phyloP scores from a whole-genome alignment of 2,113 vertebrate genomes.

The Odocoileus virginianus region DNA sequence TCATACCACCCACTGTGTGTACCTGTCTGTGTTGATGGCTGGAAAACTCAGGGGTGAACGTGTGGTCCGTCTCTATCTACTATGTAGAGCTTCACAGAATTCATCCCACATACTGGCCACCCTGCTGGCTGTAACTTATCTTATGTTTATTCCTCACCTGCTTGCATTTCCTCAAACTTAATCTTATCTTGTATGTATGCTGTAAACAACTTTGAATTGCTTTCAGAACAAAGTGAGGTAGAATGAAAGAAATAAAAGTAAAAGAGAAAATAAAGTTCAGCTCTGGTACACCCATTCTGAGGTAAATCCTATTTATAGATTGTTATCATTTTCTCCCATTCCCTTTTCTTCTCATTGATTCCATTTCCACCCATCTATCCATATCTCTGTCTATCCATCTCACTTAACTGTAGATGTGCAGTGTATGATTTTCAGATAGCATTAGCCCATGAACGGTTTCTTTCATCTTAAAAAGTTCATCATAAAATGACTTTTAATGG shows the following conservation, averaged over 20 bases:
- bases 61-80: background rate
- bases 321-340: background rate
- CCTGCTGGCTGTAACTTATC: background rate
- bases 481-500: background rate
- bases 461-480: background rate
- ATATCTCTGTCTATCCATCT: background rate
- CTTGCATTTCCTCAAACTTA: slow-evolving; percentile 30
- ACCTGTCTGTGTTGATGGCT: background rate
- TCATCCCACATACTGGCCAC: background rate
- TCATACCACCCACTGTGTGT: background rate
- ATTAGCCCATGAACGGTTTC: background rate
- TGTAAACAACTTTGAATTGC: slow-evolving; percentile 35
- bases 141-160: background rate
- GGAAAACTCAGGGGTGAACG: background rate
- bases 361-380: background rate
- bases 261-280: background rate
- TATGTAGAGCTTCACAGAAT: background rate
- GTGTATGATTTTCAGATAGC: background rate
- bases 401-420: background rate
- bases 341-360: background rate
- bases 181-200: slow-evolving; percentile 26
- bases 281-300: background rate
- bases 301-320: background rate
- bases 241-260: slow-evolving; percentile 41
- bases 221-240: slow-evolving; percentile 17